Evolutionary conservation across 64 coral and sea anemone genomes (phyloP).

Genomic region (Montipora sp.): DNA sequence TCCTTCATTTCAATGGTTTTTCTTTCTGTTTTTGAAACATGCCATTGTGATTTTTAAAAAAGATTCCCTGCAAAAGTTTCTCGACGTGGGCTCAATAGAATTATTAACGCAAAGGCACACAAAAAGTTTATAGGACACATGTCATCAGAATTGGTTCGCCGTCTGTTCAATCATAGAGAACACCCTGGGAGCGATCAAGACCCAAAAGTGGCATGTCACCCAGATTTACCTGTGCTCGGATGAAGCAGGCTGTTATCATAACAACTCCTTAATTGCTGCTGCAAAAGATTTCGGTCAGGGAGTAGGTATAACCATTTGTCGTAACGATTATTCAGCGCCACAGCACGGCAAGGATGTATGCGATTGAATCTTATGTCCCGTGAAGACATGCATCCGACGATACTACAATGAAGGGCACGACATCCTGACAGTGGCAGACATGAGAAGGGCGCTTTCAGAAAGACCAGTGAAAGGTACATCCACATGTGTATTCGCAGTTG

Average conservation of each 20-base stretch:
- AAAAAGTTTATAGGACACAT: not conserved
- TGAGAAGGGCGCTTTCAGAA: conserved; percentile 17
- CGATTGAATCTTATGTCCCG: too few relatives aligned
- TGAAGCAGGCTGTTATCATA: conserved; percentile 30
- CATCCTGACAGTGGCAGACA: conserved; percentile 10
- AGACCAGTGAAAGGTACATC: conserved; percentile 36
- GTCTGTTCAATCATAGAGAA: conserved; percentile 47
- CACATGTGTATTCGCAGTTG: not conserved
- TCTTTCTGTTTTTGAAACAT: too few relatives aligned
- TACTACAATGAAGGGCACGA: conserved; percentile 15
- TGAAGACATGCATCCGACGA: too few relatives aligned
- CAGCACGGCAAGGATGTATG: too few relatives aligned
- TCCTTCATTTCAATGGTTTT: too few relatives aligned
- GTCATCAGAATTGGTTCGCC: conserved; percentile 44
- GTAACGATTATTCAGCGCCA: conserved; percentile 4
- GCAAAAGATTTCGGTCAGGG: conserved; percentile 6
- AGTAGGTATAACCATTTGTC: conserved; percentile 24
- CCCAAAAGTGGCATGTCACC: conserved; percentile 1
- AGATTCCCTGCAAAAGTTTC: too few relatives aligned
- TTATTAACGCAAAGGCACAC: too few relatives aligned
- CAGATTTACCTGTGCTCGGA: conserved; percentile 28
- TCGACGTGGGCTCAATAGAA: too few relatives aligned
- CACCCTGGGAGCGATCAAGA: conserved; percentile 10
- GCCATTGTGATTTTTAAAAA: too few relatives aligned
- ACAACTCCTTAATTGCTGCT: conserved; percentile 18